Base-by-base conservation (phyloP, 2,797 vertebrate species). In the Odontamblyopus lacepedii region DNA sequence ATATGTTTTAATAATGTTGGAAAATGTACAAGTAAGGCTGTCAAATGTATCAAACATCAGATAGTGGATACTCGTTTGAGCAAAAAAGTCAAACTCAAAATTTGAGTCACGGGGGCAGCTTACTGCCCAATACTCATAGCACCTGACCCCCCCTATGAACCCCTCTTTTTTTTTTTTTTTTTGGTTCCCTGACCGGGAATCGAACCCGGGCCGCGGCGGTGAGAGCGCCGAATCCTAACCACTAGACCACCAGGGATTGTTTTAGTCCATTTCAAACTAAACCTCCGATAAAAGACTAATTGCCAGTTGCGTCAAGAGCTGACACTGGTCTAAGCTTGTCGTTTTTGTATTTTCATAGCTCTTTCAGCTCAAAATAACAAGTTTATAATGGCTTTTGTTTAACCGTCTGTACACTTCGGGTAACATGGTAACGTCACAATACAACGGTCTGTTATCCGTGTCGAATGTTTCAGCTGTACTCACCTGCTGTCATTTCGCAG, bases 401-500 rank as follows among this genome's bases (percentile, higher is more conserved):
- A 13, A 48, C 13, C 16, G 0, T 11, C 12, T 3, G 41, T 13
- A 3, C 9, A 23, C 7, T 26, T 57, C 13, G 9, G n/a, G 3
- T 57, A 57, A 56, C n/a, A 12, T 56, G 2, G n/a, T 26, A 26
- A 57, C n/a, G 12, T 19, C 26, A 26, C 9, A 57, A 27, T 13
- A 55, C 70, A 65, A 56, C 9, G 1, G 5, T 15, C 13, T 16
- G 27, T 38, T 38, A 15, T 59, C 26, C 6, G 12, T 15, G 15
- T 30, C 27, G 7, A 2, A 19, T 38, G 61, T n/a, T 35, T 8
- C 16, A 0, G 11, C 41, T 35, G 19, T 19, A 60, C 82, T 84
- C 85, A 98, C 97, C 96, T 74, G 94, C 4, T 0, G 90, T 95
- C 94, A 98, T 96, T 81, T 97, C 93, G 0, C 97, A 99, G 91